Evolutionary conservation across 2,797 vertebrate species (phyloP), one percentile per base, ranked within the genome.

Genomic region (Forpus xanthops): DNA sequence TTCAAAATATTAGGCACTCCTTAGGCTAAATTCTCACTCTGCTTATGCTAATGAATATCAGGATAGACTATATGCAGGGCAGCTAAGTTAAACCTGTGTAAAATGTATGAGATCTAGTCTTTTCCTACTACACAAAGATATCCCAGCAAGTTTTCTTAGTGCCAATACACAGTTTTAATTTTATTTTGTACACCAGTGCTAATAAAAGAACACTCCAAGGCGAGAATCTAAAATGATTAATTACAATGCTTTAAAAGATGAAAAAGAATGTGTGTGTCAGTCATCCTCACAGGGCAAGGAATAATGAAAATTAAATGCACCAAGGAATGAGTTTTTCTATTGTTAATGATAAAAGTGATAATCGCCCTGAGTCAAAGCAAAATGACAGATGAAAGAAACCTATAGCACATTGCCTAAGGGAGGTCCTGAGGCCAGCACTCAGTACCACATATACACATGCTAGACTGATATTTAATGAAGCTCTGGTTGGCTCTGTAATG

Each of bases 321-420:
- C 88, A 42, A 96, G 95, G 96, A 95, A 94, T 86, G 73, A 85
- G 70, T 95, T 97, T 97, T 96, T 92, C 93, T 93, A 94, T 97
- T 97, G 96, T 96, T 96, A 95, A 2, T 89, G 96, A 97, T 97
- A 96, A 96, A 96, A 96, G 93, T 79, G 90, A 88, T 94, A 96
- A 97, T 95, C 9, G 17, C 93, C 90, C 79, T 50, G 8, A 97
- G 96, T 89, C 93, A 95, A 96, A 97, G 92, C 87, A 88, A 93
- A 96, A 95, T 96, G 96, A 97, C 95, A 96, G 94, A 96, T 95
- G 96, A 97, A 96, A 97, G 93, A 87, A 96, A 87, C 85, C 65
- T 95, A 94, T 94, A 93, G 96, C 94, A 97, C 77, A 79, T 89
- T 0, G 84, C 96, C 96, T 92, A 6, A 58, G 94, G 97, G 90